Conservation (phyloP, 1,140 invertebrate species). For the Drosophila sechellia region DNA sequence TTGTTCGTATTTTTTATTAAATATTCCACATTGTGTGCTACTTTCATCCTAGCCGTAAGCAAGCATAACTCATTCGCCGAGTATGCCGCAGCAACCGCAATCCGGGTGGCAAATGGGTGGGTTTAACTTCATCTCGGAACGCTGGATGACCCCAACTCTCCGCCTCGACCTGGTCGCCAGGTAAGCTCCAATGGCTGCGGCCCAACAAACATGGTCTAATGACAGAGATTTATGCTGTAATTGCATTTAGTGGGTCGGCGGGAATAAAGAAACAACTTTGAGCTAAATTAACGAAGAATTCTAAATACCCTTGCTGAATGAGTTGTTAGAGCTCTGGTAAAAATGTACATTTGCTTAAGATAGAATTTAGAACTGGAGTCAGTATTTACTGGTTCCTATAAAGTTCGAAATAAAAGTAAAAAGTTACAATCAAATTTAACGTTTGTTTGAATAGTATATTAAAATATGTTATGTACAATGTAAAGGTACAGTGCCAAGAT, state of each 20-base stretch:
- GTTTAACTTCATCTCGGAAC: background rate
- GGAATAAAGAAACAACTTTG: slow-evolving; percentile 7
- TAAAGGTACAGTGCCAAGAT: no score
- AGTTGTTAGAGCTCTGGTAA: background rate
- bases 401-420: no score
- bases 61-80: slow-evolving; percentile 69
- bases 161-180: slow-evolving; percentile 15
- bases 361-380: no score
- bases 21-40: slow-evolving; percentile 47
- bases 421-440: no score
- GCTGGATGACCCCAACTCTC: slow-evolving; percentile 30
- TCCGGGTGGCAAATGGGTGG: slow-evolving; percentile 1
- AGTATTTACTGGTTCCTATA: no score
- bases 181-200: slow-evolving; percentile 34
- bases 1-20: slow-evolving; percentile 53
- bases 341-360: background rate
- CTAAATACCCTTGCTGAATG: slow-evolving; percentile 20
- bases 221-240: slow-evolving; percentile 80
- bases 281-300: slow-evolving; percentile 9
- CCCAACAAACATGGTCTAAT: slow-evolving; percentile 78
- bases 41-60: slow-evolving; percentile 21
- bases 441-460: no score
- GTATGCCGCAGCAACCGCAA: slow-evolving; percentile 56
- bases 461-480: no score
- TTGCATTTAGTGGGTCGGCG: slow-evolving; percentile 66